Conservation (phyloP, 2,888 invertebrate genomes). For the Zhengitettix transpicula region DNA sequence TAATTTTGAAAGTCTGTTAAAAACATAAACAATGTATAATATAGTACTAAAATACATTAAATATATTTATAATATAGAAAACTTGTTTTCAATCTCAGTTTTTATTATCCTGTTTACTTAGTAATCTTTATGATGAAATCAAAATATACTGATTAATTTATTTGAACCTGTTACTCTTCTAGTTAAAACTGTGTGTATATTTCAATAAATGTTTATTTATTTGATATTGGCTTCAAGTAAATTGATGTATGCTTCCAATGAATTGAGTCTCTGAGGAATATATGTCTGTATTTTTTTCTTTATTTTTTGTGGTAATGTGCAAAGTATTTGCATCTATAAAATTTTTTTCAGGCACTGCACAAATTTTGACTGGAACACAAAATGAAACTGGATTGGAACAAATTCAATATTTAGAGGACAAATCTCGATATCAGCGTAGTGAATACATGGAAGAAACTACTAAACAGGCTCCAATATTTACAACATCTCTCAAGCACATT, state of each 20-base stretch:
- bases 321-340: neutral
- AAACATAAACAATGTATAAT: too few relatives aligned
- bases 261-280: neutral
- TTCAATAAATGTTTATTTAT: neutral
- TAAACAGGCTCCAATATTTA: conserved; percentile 83
- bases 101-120: too few relatives aligned
- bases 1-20: too few relatives aligned
- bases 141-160: too few relatives aligned
- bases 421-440: conserved; percentile 55
- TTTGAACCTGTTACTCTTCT: too few relatives aligned
- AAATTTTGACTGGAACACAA: conserved; percentile 69
- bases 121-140: too few relatives aligned
- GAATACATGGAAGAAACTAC: conserved; percentile 68
- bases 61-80: too few relatives aligned
- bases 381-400: conserved; percentile 78
- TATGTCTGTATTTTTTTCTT: neutral
- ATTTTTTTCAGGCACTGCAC: conserved; percentile 32
- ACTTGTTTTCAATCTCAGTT: too few relatives aligned
- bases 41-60: too few relatives aligned
- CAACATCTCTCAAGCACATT: conserved; percentile 77
- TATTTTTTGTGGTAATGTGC: neutral
- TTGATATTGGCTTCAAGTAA: neutral
- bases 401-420: conserved; percentile 78
- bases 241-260: neutral
- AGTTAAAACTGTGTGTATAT: too few relatives aligned